Percentiles rank a stretch among this genome's conserved stretches.
Conservation (phyloP, 2,888 invertebrate species). For the Drepanosiphum platanoidis region DNA sequence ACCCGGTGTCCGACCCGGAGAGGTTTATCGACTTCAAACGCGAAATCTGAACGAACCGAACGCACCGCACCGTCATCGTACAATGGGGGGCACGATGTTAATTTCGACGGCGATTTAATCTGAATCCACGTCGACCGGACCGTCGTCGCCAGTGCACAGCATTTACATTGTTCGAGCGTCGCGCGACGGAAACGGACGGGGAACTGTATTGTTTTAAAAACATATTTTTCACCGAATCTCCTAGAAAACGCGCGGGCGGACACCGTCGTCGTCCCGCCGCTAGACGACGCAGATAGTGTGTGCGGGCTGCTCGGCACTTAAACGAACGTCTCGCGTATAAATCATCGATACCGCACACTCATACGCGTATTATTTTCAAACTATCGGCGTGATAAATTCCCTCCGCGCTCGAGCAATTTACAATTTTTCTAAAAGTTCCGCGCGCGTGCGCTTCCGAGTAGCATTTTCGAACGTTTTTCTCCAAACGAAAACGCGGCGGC, state of each 20-base stretch:
- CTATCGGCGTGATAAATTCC: too few relatives aligned
- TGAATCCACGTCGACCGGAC: neutral
- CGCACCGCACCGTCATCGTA: neutral
- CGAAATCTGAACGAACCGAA: neutral
- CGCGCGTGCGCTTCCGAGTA: too few relatives aligned
- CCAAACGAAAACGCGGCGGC: too few relatives aligned
- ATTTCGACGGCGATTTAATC: slow-evolving; percentile 10
- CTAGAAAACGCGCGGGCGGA: neutral
- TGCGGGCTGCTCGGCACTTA: neutral
- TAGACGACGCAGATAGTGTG: too few relatives aligned
- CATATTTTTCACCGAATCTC: slow-evolving; percentile 1
- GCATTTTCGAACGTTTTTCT: too few relatives aligned
- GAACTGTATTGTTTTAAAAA: slow-evolving; percentile 10
- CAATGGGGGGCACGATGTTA: neutral
- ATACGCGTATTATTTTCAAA: too few relatives aligned
- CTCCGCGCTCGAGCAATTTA: too few relatives aligned
- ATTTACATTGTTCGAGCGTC: neutral
- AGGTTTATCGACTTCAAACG: neutral
- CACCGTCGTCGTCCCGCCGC: too few relatives aligned
- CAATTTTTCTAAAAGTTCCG: too few relatives aligned
- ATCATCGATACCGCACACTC: too few relatives aligned
- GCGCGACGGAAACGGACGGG: neutral
- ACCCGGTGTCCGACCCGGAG: too few relatives aligned
- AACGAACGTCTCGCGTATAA: neutral
- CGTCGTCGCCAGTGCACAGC: neutral